Conservation (phyloP, 2,113 vertebrate species). For the Henicopernis longicauda region DNA sequence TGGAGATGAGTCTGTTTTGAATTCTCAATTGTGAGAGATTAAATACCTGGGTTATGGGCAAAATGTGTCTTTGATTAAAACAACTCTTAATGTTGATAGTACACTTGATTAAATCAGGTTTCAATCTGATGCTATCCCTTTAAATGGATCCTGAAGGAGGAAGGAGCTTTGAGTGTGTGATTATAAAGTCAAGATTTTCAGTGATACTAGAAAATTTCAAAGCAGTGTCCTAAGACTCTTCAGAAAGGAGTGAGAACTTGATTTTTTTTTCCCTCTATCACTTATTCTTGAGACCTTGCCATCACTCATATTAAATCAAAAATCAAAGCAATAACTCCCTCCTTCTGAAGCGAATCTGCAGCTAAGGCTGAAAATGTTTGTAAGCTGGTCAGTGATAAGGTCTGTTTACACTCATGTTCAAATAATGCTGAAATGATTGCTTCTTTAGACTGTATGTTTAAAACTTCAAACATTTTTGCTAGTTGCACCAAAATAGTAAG, state of each 20-base stretch:
- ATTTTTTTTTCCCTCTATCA: not conserved
- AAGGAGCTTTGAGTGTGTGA: not conserved
- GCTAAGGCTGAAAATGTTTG: not conserved
- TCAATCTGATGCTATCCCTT: not conserved
- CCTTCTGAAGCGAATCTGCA: not conserved
- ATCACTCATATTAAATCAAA: not conserved
- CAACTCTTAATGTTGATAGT: not conserved
- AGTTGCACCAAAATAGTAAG: not conserved
- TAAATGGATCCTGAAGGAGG: not conserved
- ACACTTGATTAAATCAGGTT: not conserved
- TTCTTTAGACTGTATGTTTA: not conserved
- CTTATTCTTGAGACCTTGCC: not conserved
- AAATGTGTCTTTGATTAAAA: conserved; percentile 4
- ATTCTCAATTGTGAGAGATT: not conserved
- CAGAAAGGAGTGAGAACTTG: not conserved
- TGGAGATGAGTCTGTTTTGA: not conserved
- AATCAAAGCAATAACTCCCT: not conserved
- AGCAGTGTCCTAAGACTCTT: not conserved
- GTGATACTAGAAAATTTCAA: not conserved
- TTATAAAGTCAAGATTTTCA: not conserved
- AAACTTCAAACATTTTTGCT: not conserved
- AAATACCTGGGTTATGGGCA: not conserved
- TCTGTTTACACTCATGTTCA: not conserved
- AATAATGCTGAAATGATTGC: not conserved
- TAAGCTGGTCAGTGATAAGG: not conserved